Conservation (phyloP, 2,113 vertebrate genomes). For the Embiotoca jacksoni region DNA sequence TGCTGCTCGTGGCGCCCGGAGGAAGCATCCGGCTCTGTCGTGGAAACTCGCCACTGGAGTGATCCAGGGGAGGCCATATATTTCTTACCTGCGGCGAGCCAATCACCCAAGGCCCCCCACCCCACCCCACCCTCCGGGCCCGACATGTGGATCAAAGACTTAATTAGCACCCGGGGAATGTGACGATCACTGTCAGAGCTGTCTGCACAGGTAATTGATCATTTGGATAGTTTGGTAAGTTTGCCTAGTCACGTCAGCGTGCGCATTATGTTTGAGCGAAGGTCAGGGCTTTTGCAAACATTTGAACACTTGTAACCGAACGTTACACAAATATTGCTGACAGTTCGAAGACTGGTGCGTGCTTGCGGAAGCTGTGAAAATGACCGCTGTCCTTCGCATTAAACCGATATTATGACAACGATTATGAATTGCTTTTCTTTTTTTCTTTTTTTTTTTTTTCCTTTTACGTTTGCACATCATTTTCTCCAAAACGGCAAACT, state of each 20-base stretch:
- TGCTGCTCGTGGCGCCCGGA: slow-evolving; percentile 36
- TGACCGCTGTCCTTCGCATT: background rate
- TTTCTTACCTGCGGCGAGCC: slow-evolving; percentile 37
- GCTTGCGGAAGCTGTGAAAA: background rate
- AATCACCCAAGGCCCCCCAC: slow-evolving; percentile 20
- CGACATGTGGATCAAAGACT: slow-evolving; percentile 37
- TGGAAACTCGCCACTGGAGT: slow-evolving; percentile 60
- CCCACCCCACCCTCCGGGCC: slow-evolving; percentile 2
- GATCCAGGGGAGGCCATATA: slow-evolving; percentile 54
- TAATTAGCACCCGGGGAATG: slow-evolving; percentile 33
- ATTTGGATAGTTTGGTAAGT: background rate
- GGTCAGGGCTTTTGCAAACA: background rate
- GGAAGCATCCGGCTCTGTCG: slow-evolving; percentile 70
- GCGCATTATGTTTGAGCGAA: background rate
- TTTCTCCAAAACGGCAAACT: slow-evolving; percentile 9
- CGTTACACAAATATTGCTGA: too few relatives aligned
- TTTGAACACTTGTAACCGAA: too few relatives aligned
- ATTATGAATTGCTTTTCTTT: too few relatives aligned
- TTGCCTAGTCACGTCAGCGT: background rate
- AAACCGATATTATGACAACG: too few relatives aligned
- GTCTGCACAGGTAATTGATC: slow-evolving; percentile 41
- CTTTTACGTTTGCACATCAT: background rate
- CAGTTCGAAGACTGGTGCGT: background rate
- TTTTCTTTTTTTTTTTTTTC: background rate
- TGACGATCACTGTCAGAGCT: slow-evolving; percentile 33